Base-by-base conservation (phyloP, 2,888 invertebrate species). In the Polietes domitor region DNA sequence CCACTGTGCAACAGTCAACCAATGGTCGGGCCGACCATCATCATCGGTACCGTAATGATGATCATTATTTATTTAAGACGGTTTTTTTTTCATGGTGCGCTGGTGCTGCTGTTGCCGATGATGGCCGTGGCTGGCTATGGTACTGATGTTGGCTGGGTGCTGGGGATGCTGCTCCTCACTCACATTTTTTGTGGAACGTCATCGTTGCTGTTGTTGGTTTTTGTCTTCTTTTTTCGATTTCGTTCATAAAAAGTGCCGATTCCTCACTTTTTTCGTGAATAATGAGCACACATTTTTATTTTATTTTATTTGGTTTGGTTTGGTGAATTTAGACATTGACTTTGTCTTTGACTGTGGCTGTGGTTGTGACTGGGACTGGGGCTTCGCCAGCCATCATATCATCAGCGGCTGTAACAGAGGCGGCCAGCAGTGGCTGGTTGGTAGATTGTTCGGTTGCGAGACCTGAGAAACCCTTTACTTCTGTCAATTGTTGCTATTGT, bases 11-110 rank as follows among this genome's bases (percentile, higher is more conserved):
- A 50, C 19, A 55, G 21, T 55, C 10, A 21, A 55, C 19, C 53
- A 55, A 21, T 55, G 53, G 24, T 21, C 53, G 58, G 37, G 12
- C 37, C 73, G 61, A 65, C 71, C 73, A 70, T 70, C 74, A 80
- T 74, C 77, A 75, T 75, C 71, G 61, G 43, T 77, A 24, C 32
- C 78, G 73, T 84, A 78, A 81, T 81, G 78, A 79, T 84, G 76
- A 68, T 61, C 76, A 79, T 84, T 81, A 84, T 84, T 84, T 84
- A 78, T 75, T 84, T 73, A 84, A 81, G 61, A 28, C 68, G 17
- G 43, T 68, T 26, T 0, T 1, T 19, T 43, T 24, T 24, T 10
- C 21, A 68, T 43, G 68, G 43, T 68, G 68, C 7, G 24, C 41
- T 43, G 68, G 0, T 68, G 68, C 15, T 65, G 65, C 28, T 41